Conservation (phyloP, 1,140 invertebrate genomes). For the Drosophila sp. region DNA sequence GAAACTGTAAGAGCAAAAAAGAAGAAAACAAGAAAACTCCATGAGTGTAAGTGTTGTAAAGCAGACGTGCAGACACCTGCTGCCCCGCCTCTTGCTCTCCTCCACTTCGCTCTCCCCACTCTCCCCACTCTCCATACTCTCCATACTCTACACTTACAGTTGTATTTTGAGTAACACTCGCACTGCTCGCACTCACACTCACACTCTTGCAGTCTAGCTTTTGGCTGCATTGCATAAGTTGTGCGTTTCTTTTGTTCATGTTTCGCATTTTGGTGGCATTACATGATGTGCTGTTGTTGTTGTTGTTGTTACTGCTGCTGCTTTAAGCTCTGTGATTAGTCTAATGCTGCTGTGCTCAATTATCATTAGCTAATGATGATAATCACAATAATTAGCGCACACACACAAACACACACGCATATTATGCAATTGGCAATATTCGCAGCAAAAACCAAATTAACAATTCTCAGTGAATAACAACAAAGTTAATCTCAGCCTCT, state of each 20-base stretch:
- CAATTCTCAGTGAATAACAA: not conserved
- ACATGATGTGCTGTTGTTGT: conserved; percentile 57
- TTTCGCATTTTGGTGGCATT: conserved; percentile 53
- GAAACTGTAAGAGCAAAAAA: not conserved
- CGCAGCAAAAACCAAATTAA: not conserved
- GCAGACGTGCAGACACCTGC: conserved; percentile 12
- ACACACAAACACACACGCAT: conserved; percentile 12
- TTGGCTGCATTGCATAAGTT: conserved; percentile 53
- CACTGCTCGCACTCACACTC: not conserved
- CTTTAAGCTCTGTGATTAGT: conserved; percentile 63
- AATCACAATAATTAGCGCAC: conserved; percentile 47
- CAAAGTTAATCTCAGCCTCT: conserved; percentile 1
- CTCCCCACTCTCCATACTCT: not conserved
- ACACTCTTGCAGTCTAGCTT: conserved; percentile 18
- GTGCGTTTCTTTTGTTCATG: conserved; percentile 53
- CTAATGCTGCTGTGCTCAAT: conserved; percentile 26
- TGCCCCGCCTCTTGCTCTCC: not conserved
- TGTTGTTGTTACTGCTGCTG: too few species aligned
- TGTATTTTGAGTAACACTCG: not conserved
- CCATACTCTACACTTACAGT: not conserved
- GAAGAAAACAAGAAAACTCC: conserved; percentile 20
- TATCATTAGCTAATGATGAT: conserved; percentile 42
- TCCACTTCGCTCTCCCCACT: too few species aligned
- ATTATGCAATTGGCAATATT: conserved; percentile 29
- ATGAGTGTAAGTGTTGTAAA: conserved; percentile 15